Evolutionary conservation across 2,113 vertebrate genomes (phyloP).

Genomic region (Nymphicus hollandicus): DNA sequence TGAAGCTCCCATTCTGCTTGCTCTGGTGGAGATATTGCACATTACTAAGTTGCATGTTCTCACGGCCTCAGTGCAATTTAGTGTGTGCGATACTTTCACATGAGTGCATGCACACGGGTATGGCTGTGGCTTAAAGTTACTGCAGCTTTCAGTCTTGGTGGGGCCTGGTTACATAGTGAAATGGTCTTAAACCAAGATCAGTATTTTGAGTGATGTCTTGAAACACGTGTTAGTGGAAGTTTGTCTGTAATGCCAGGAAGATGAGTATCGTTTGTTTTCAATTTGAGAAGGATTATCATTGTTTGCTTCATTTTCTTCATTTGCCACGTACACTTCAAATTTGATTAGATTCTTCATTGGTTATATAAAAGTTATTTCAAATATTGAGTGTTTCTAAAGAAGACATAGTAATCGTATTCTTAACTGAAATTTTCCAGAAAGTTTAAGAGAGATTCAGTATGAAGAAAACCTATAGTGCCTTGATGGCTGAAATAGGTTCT

Average conservation of each 20-base stretch:
- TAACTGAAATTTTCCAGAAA: background rate
- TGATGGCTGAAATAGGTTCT: background rate
- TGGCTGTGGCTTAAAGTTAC: slow-evolving; percentile 78
- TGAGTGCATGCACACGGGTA: slow-evolving; percentile 85
- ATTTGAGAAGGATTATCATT: slow-evolving; percentile 43
- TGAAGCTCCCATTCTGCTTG: slow-evolving; percentile 79
- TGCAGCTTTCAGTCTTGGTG: slow-evolving; percentile 56
- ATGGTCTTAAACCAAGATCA: background rate
- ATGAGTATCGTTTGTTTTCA: slow-evolving; percentile 56
- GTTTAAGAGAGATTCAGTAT: background rate
- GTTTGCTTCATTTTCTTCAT: slow-evolving; percentile 63
- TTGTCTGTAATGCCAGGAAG: slow-evolving; percentile 36
- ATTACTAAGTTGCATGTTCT: slow-evolving; percentile 89
- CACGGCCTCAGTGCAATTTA: slow-evolving; percentile 84
- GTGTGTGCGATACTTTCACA: slow-evolving; percentile 87
- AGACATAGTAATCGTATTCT: background rate
- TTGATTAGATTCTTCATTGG: background rate
- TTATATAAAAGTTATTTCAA: background rate
- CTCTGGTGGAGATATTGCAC: slow-evolving; percentile 87
- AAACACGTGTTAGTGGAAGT: background rate
- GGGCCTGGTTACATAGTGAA: background rate
- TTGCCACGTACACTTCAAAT: background rate
- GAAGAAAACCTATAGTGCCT: background rate
- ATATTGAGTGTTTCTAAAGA: background rate
- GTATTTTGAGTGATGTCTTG: slow-evolving; percentile 6